Evolutionary conservation across 2,888 invertebrate species (phyloP).

Genomic region (Crepidodera aurea): DNA sequence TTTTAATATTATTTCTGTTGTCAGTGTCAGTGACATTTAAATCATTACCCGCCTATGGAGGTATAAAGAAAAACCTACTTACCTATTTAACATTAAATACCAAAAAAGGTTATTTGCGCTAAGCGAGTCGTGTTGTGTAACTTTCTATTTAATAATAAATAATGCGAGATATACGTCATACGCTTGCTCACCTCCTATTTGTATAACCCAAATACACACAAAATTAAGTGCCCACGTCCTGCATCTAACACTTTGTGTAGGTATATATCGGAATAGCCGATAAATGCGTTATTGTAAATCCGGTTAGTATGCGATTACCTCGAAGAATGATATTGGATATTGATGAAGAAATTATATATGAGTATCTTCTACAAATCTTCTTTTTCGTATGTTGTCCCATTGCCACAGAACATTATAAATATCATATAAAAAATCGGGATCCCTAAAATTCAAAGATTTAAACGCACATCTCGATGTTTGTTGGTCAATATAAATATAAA

Average conservation of each 20-base stretch:
- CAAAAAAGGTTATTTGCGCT: slow-evolving; percentile 18
- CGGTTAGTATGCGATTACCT: background rate
- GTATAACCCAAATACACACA: slow-evolving; percentile 24
- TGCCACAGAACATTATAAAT: too few species aligned
- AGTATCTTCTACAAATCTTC: too few species aligned
- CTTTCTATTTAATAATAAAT: slow-evolving; percentile 27
- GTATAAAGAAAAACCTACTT: slow-evolving; percentile 19
- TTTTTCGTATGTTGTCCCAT: too few species aligned
- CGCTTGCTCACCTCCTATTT: slow-evolving; percentile 24
- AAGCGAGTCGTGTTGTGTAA: slow-evolving; percentile 17
- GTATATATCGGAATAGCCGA: background rate
- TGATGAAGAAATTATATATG: too few species aligned
- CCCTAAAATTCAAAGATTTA: too few species aligned
- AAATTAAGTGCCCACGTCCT: slow-evolving; percentile 23
- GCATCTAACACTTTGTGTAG: slow-evolving; percentile 20
- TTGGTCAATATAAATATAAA: too few species aligned
- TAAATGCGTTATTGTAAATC: background rate
- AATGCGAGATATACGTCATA: slow-evolving; percentile 17
- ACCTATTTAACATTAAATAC: slow-evolving; percentile 24
- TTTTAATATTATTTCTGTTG: too few species aligned
- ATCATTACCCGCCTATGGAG: slow-evolving; percentile 6
- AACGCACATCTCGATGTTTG: too few species aligned
- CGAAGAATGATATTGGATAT: too few species aligned
- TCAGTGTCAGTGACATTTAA: too few species aligned
- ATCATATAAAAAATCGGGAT: too few species aligned